Base-by-base conservation (phyloP, 2,888 invertebrate genomes). In the Uropetala carovei region DNA sequence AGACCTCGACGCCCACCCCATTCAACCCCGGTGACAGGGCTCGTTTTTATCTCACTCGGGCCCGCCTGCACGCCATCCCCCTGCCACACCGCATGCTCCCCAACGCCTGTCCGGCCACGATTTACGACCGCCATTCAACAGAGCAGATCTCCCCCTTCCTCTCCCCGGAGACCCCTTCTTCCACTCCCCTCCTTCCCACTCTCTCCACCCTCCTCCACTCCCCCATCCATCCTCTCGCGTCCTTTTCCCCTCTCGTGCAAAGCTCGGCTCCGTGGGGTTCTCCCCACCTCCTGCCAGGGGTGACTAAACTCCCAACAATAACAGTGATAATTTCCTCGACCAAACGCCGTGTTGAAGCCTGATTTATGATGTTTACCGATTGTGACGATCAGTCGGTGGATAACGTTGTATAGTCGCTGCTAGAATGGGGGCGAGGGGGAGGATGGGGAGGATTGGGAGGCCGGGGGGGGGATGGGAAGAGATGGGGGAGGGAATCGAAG, bases 311-410 rank as follows among this genome's bases (percentile, higher is more conserved):
- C 89, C 89, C 60, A 89, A 89, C 89, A 89, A 89, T 89, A 89
- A 89, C 89, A 89, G 89, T 89, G 89, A 89, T 89, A 89, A 89
- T 89, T 89, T 89, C 89, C 89, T 89, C 64, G 89, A 68, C 89
- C 89, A 64, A 89, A 89, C 89, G 89, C 89, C 89, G 89, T 89
- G 89, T 89, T 89, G 89, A 89, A 89, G 89, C 89, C 89, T 89
- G 89, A 89, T 89, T 89, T 89, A 89, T 89, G 89, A 89, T 89
- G 89, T 89, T 89, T 89, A 89, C 89, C 64, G 89, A 89, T 89
- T 89, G 89, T 68, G 68, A 89, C 89, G 89, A 89, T 89, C 89
- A 89, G 64, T 89, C 89, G 89, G 43, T 89, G 89, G 89, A 89
- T 89, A 89, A 89, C 89, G 89, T 89, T 89, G 89, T 89, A 89